Percentiles rank a stretch among this genome's conserved stretches.
These are phyloP conservation scores for Nasonia vitripennis DNA, from an alignment of 1,140 invertebrate genomes.

Conservation along the genomic window DNA sequence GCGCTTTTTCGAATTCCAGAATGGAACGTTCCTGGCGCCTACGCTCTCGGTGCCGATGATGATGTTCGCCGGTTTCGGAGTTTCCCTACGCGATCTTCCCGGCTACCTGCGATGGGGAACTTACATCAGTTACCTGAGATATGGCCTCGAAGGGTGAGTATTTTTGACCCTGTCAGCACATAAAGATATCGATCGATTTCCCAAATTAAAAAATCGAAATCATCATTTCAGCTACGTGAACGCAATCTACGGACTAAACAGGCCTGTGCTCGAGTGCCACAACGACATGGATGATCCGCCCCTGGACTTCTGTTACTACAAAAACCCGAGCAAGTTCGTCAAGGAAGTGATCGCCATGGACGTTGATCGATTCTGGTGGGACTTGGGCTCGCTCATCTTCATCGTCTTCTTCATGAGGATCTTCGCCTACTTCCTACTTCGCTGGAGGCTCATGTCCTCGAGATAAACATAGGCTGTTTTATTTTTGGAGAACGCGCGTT, in stretches of 20 bases:
- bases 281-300: constrained; percentile 56
- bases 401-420: constrained; percentile 84
- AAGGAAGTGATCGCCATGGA: constrained; percentile 88
- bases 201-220: no score
- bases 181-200: no score
- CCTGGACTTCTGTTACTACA: constrained; percentile 84
- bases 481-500: neutral
- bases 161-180: no score
- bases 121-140: constrained; percentile 90
- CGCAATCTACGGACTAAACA: constrained; percentile 88
- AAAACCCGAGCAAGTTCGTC: constrained; percentile 84
- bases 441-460: constrained; percentile 84
- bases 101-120: constrained; percentile 90
- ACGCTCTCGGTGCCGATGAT: constrained; percentile 87
- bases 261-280: constrained; percentile 80
- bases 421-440: constrained; percentile 86
- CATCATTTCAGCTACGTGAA: constrained; percentile 75
- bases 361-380: constrained; percentile 88
- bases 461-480: constrained; percentile 72
- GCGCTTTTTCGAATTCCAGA: constrained; percentile 71
- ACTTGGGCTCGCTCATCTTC: constrained; percentile 83
- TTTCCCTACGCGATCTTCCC: constrained; percentile 85
- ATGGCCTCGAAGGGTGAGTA: constrained; percentile 86
- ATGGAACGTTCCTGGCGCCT: constrained; percentile 88
- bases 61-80: constrained; percentile 92